phyloP scores from a whole-genome alignment of 1,140 invertebrate species.

The Neodiprion pinetum region DNA sequence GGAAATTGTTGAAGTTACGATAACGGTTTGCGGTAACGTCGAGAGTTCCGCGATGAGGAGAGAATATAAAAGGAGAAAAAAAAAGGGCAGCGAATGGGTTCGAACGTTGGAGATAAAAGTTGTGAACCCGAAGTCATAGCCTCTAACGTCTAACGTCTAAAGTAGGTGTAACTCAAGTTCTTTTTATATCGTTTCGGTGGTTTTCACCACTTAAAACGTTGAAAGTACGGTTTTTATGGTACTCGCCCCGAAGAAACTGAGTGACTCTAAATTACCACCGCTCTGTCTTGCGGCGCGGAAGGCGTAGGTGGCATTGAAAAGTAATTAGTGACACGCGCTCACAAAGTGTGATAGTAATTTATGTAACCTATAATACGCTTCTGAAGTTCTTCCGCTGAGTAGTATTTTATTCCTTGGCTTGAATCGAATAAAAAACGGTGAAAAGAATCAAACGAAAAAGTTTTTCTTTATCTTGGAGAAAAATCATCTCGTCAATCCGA shows the following conservation, averaged over 20 bases:
- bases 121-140: not conserved
- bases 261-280: not conserved
- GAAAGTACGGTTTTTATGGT: constrained; percentile 1
- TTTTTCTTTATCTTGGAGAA: not conserved
- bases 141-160: too few species aligned
- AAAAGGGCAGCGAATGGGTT: too few species aligned
- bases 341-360: not conserved
- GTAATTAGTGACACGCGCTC: not conserved
- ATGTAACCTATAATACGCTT: not conserved
- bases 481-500: not conserved
- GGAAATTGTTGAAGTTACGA: not conserved
- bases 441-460: not conserved
- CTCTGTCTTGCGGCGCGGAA: not conserved
- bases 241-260: not conserved
- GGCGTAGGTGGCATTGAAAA: not conserved
- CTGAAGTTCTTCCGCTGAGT: not conserved
- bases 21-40: constrained; percentile 1
- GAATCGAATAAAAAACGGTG: not conserved
- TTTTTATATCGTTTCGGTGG: constrained; percentile 2
- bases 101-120: not conserved
- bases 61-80: not conserved
- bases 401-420: not conserved
- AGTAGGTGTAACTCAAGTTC: not conserved
- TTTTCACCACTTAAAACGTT: not conserved
- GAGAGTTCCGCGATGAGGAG: not conserved